These are phyloP conservation scores for Anguilla anguilla DNA, from an alignment of 2,797 vertebrate species.

Conservation along the genomic window DNA sequence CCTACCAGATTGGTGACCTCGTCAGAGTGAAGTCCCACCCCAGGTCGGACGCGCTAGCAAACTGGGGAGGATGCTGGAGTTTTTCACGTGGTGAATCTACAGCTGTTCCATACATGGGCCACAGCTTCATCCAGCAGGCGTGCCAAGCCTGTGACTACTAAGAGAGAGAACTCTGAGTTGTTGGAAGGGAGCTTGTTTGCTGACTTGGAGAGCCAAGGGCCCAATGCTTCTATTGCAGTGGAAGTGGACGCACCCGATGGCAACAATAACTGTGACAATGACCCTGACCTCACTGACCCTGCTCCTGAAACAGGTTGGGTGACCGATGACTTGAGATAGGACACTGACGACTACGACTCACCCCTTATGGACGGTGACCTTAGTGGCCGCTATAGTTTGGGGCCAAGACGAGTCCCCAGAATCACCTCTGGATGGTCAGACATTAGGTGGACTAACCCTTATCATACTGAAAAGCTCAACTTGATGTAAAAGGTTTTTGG, in stretches of 20 bases:
- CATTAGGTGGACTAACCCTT: no score
- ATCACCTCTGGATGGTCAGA: not conserved
- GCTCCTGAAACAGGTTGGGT: no score
- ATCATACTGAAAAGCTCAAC: no score
- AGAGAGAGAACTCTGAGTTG: not conserved
- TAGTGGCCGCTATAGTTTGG: not conserved
- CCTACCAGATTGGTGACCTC: no score
- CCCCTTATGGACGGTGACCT: not conserved
- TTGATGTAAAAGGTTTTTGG: not conserved
- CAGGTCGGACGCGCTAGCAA: no score
- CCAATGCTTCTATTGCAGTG: no score
- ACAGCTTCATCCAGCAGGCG: not conserved
- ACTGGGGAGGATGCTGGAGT: conserved; percentile 1
- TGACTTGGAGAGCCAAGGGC: no score
- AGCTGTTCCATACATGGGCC: not conserved
- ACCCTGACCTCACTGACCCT: not conserved
- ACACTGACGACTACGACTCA: not conserved
- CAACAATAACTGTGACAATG: not conserved
- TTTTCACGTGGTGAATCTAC: not conserved
- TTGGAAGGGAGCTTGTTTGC: not conserved
- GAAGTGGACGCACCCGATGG: no score
- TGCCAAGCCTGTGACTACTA: not conserved
- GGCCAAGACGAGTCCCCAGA: not conserved
- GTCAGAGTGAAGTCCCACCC: not conserved
- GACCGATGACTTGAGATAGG: not conserved